Evolutionary conservation across 2,797 vertebrate genomes (phyloP).

Genomic region (Falco rusticolus): DNA sequence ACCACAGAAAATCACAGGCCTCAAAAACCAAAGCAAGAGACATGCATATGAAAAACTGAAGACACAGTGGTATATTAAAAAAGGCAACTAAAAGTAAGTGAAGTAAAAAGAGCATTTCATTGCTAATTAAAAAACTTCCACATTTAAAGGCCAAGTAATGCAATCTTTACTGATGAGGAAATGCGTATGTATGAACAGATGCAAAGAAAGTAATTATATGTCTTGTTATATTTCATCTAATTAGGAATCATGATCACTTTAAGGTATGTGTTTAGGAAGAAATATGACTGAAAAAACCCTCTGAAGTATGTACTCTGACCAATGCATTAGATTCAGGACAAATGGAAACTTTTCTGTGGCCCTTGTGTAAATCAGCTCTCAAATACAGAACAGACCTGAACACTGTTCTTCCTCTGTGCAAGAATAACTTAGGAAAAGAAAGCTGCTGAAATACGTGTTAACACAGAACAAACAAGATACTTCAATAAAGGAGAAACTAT

Average conservation of each 20-base stretch:
- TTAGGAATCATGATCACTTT: slow-evolving; percentile 26
- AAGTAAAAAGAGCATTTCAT: slow-evolving; percentile 43
- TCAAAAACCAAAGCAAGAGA: slow-evolving; percentile 17
- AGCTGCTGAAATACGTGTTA: not conserved
- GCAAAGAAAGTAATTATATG: slow-evolving; percentile 49
- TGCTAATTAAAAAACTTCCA: slow-evolving; percentile 41
- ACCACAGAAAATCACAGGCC: slow-evolving; percentile 6
- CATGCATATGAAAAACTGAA: not conserved
- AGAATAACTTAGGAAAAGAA: not conserved
- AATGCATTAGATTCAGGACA: not conserved
- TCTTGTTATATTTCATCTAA: slow-evolving; percentile 36
- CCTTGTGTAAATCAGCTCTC: not conserved
- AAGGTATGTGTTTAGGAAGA: slow-evolving; percentile 4
- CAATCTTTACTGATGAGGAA: slow-evolving; percentile 29
- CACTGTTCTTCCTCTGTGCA: not conserved
- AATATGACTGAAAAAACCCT: not conserved
- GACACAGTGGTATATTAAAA: not conserved
- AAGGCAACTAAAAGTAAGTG: not conserved
- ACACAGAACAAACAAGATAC: not conserved
- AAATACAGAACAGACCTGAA: not conserved
- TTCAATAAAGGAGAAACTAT: not conserved
- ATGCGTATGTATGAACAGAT: slow-evolving; percentile 48
- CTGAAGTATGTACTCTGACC: not conserved
- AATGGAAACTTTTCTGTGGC: not conserved
- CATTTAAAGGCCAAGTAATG: slow-evolving; percentile 38